phyloP scores from a whole-genome alignment of 2,113 vertebrate genomes.

The Peucedramus taeniatus region DNA sequence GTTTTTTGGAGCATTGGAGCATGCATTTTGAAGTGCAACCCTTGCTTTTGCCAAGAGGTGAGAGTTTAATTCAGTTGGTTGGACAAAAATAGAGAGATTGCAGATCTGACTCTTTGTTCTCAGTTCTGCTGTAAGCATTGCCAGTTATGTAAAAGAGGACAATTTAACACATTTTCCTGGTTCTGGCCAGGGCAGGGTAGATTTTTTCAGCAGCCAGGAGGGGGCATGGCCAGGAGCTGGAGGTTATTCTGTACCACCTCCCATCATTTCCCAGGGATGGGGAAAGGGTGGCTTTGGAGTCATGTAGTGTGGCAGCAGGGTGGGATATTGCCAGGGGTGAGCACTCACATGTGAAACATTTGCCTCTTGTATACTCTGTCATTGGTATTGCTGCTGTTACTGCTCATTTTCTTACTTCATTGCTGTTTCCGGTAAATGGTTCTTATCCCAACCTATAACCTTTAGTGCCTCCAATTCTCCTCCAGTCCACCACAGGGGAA shows the following conservation, averaged over 20 bases:
- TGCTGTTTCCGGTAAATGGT: neutral
- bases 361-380: neutral
- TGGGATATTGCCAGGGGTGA: neutral
- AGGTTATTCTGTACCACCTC: neutral
- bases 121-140: neutral
- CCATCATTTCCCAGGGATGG: neutral
- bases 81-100: neutral
- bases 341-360: accelerated
- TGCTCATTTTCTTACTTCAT: neutral
- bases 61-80: neutral
- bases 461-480: neutral
- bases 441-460: neutral
- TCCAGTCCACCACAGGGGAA: neutral
- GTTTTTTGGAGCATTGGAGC: neutral
- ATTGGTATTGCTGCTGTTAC: neutral
- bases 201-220: neutral
- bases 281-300: neutral
- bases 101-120: neutral
- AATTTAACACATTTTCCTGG: neutral
- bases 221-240: neutral
- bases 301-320: accelerated
- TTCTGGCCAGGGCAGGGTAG: neutral
- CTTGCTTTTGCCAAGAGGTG: neutral
- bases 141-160: neutral
- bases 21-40: neutral